phyloP scores from a whole-genome alignment of 2,888 invertebrate genomes.

The Tenodera sinensis region DNA sequence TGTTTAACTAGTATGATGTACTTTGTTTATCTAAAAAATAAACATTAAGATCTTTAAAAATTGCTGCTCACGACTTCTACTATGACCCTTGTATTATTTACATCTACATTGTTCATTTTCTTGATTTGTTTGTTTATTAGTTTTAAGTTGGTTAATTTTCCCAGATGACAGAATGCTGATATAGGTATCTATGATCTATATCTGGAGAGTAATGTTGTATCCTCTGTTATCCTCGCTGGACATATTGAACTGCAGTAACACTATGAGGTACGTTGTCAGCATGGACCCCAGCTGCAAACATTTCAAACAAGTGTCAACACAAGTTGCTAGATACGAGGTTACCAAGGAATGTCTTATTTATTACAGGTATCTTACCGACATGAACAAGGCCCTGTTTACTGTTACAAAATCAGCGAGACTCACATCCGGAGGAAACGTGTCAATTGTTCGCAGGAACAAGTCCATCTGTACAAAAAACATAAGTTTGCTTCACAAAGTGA shows the following conservation, averaged over 20 bases:
- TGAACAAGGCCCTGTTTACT: neutral
- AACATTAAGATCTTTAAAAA: no score
- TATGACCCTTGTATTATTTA: no score
- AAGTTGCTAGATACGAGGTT: no score
- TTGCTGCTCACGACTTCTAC: no score
- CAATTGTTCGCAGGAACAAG: neutral
- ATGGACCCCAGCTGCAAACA: neutral
- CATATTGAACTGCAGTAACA: conserved; percentile 12
- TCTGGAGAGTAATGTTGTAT: neutral
- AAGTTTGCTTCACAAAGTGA: no score
- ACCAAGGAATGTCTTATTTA: no score
- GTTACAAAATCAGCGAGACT: neutral
- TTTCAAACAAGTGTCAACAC: neutral
- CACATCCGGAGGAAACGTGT: neutral
- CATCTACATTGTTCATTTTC: no score
- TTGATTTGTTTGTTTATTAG: no score
- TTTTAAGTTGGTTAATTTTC: no score
- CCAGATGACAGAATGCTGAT: no score
- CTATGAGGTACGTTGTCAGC: neutral
- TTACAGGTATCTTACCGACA: neutral
- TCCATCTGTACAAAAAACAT: neutral
- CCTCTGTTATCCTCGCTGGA: neutral
- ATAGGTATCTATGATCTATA: neutral
- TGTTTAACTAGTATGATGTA: no score
- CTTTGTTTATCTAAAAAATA: no score